Evolutionary conservation across 2,888 invertebrate genomes (phyloP), one percentile per base, ranked within the genome.

Genomic region (Lochmaea crataegi): DNA sequence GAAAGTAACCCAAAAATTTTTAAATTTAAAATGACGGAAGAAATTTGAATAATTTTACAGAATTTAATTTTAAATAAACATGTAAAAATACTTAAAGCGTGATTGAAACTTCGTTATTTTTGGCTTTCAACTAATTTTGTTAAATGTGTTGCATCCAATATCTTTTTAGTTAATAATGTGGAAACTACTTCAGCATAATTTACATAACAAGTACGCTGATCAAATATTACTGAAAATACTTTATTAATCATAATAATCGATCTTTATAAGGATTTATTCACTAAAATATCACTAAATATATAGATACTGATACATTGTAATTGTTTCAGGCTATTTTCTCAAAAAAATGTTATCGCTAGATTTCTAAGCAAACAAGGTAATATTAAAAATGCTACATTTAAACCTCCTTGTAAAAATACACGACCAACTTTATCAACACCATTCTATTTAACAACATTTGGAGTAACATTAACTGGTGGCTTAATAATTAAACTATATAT

Each of bases 401-500:
- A 74, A 76, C 16, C 42, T 22, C 16, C 42, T 22, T 12, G 57
- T 22, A 48, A 57, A 68, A 3, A 48, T 26, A 48, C 48, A 38
- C 16, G 18, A 26, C 6, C 53, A 16, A 69, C 41, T 16, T 41
- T 22, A 42, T 16, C 16, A 10, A 22, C n/a, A 16, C 11, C 38
- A 26, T 56, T 42, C 18, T 57, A 64, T 51, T 32, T 75, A 42
- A 74, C 76, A n/a, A 72, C 77, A 63, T 26, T 81, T 38, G 76
- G 77, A 11, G 26, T 81, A 68, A 74, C 78, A 53, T 41, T 82
- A 57, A 68, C 79, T 26, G 73, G 79, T 60, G 80, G 80, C 38
- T 78, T 76, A 48, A 58, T 80, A 18, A 53, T 79, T 65, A 76
- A 79, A 65, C 58, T 83, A 51, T 51, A 68, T 18, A 11, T 79